These are phyloP conservation scores for Apogon talboti DNA, from an alignment of 2,797 vertebrate species.

Conservation along the genomic window DNA sequence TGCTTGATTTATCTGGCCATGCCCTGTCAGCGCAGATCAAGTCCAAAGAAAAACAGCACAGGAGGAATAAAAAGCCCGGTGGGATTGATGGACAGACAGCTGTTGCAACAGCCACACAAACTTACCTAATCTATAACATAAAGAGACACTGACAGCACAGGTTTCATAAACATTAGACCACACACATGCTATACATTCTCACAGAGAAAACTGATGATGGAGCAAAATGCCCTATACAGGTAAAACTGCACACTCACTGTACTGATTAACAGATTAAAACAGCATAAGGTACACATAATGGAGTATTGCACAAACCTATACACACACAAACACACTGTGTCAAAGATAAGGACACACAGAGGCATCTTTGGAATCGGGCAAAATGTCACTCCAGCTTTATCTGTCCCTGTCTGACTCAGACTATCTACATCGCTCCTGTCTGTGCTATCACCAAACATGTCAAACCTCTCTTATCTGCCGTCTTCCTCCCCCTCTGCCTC, in stretches of 20 bases:
- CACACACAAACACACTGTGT: conserved; percentile 35
- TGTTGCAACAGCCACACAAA: neutral
- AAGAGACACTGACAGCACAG: conserved; percentile 28
- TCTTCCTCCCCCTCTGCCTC: conserved; percentile 30
- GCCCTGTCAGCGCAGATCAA: conserved; percentile 28
- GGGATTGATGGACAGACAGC: conserved; percentile 33
- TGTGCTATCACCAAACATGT: conserved; percentile 63
- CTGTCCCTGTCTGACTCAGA: conserved; percentile 53
- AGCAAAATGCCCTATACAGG: conserved; percentile 23
- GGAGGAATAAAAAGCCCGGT: conserved; percentile 19
- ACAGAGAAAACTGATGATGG: conserved; percentile 28
- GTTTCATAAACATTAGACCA: conserved; percentile 36
- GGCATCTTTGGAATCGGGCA: conserved; percentile 69
- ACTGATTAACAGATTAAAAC: conserved; percentile 36
- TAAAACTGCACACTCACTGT: conserved; percentile 4
- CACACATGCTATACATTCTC: conserved; percentile 2
- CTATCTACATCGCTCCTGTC: conserved; percentile 53
- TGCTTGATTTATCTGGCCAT: neutral
- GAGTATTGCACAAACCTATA: conserved; percentile 39
- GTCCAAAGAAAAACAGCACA: conserved; percentile 16
- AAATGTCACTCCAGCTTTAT: conserved; percentile 68
- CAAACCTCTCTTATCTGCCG: conserved; percentile 54
- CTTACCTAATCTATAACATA: conserved; percentile 39
- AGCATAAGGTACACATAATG: conserved; percentile 28
- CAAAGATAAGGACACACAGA: conserved; percentile 64